Evolutionary conservation across 2,797 vertebrate genomes (phyloP).

Genomic region (Enteromius viviparus): DNA sequence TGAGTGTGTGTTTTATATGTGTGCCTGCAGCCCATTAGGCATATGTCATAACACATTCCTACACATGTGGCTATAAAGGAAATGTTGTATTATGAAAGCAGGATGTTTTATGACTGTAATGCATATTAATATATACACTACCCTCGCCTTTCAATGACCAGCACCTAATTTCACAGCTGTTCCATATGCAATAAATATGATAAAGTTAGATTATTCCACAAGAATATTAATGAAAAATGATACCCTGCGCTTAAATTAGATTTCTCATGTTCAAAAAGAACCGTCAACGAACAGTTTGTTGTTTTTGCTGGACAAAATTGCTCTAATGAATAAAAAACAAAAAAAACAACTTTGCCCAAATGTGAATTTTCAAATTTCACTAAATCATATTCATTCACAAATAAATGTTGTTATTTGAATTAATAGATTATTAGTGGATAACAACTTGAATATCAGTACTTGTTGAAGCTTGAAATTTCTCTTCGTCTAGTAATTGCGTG

Average conservation of each 20-base stretch:
- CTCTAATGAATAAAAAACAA: neutral
- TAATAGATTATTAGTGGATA: neutral
- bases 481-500: neutral
- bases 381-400: neutral
- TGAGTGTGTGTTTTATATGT: conserved; percentile 11
- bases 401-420: no score
- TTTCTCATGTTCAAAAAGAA: neutral
- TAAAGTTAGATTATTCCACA: neutral
- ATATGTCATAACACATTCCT: conserved; percentile 19
- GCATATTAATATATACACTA: neutral
- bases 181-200: neutral
- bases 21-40: conserved; percentile 12
- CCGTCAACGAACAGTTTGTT: neutral
- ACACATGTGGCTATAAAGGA: neutral
- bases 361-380: neutral
- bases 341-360: neutral
- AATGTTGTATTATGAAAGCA: conserved; percentile 5
- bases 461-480: neutral
- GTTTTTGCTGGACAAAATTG: neutral
- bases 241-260: neutral
- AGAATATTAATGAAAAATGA: neutral
- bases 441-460: neutral
- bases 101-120: conserved; percentile 13
- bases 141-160: conserved; percentile 6
- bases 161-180: conserved; percentile 10